Evolutionary conservation across 2,888 invertebrate genomes (phyloP).

Genomic region (Tholera decimalis): DNA sequence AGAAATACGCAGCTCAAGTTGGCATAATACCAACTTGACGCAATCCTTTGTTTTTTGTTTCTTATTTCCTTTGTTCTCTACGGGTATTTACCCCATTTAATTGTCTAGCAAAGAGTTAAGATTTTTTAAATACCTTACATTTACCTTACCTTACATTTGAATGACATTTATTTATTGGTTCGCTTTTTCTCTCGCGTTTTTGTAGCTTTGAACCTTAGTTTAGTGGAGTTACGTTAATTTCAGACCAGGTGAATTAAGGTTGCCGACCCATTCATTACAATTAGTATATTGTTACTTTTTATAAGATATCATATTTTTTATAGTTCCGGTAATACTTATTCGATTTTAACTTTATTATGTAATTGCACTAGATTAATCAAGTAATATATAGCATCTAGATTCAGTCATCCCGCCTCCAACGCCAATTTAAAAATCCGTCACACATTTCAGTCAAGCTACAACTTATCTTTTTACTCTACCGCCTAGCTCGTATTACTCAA

Average conservation of each 20-base stretch:
- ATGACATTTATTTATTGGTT: slow-evolving; percentile 27
- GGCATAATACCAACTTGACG: slow-evolving; percentile 38
- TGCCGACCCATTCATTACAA: neutral
- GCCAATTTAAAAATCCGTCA: slow-evolving; percentile 45
- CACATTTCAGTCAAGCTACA: slow-evolving; percentile 40
- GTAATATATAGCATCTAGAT: neutral
- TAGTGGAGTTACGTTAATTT: neutral
- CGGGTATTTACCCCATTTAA: slow-evolving; percentile 39
- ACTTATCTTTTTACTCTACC: slow-evolving; percentile 50
- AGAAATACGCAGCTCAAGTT: slow-evolving; percentile 23
- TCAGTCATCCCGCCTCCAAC: neutral
- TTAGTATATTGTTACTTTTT: neutral
- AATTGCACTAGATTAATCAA: too few species aligned
- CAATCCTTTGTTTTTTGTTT: slow-evolving; percentile 35
- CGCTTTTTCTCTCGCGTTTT: slow-evolving; percentile 8
- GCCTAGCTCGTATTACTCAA: slow-evolving; percentile 31
- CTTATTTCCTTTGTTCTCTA: slow-evolving; percentile 36
- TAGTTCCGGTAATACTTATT: too few species aligned
- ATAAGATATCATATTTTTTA: neutral
- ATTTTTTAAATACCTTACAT: slow-evolving; percentile 26
- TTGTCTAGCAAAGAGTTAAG: slow-evolving; percentile 34
- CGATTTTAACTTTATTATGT: too few species aligned
- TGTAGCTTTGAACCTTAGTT: neutral
- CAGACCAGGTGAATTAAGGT: neutral
- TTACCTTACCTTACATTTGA: slow-evolving; percentile 28